phyloP scores from a whole-genome alignment of 2,888 invertebrate species.

The Thymelicus lineola region DNA sequence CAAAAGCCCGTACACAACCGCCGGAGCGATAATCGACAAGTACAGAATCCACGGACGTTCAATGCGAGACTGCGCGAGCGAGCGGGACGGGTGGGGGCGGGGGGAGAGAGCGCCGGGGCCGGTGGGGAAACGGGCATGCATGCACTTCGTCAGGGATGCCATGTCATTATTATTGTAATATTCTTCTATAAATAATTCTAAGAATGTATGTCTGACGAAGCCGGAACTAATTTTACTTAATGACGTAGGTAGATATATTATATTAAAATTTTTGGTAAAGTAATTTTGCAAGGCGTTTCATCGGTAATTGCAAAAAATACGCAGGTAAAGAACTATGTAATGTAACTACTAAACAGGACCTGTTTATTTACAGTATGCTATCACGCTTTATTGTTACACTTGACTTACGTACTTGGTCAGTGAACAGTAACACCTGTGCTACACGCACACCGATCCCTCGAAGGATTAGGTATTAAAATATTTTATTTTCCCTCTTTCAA shows the following conservation, averaged over 20 bases:
- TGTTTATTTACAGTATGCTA: not conserved
- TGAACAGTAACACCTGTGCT: slow-evolving; percentile 30
- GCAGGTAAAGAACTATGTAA: too few species aligned
- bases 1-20: slow-evolving; percentile 75
- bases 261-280: not conserved
- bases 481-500: too few species aligned
- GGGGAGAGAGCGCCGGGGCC: slow-evolving; percentile 46
- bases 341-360: not conserved
- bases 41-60: slow-evolving; percentile 74
- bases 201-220: slow-evolving; percentile 1
- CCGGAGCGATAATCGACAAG: slow-evolving; percentile 58
- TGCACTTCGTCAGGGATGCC: slow-evolving; percentile 53
- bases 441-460: slow-evolving; percentile 16
- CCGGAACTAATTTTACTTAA: not conserved
- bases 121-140: slow-evolving; percentile 51
- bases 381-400: slow-evolving; percentile 23
- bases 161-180: slow-evolving; percentile 25
- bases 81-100: slow-evolving; percentile 47
- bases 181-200: slow-evolving; percentile 35
- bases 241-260: not conserved
- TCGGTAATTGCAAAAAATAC: too few species aligned
- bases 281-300: not conserved
- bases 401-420: slow-evolving; percentile 22
- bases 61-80: slow-evolving; percentile 70
- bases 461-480: slow-evolving; percentile 9